These are phyloP conservation scores for Acrossocheilus fasciatus DNA, from an alignment of 2,797 vertebrate genomes.

Conservation along the genomic window DNA sequence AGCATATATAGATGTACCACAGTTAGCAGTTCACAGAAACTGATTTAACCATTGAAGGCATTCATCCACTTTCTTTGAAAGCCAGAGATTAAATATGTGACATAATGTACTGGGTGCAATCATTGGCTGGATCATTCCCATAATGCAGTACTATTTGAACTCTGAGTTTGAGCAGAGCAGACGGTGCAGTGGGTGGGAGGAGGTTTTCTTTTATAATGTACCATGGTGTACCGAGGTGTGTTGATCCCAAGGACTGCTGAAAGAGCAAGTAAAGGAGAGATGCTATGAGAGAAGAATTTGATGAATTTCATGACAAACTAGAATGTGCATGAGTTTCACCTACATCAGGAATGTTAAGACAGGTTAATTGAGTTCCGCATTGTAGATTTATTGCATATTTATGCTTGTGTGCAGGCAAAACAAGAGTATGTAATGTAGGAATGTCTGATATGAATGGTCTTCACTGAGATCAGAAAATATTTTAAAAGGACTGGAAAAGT, in stretches of 20 bases:
- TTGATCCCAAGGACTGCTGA: not conserved
- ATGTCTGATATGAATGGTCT: not conserved
- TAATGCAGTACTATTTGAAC: not conserved
- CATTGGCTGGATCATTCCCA: not conserved
- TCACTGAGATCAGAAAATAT: not conserved
- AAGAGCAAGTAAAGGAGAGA: not conserved
- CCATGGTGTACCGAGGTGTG: not conserved
- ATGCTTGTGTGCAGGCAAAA: not conserved
- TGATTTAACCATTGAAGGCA: not conserved
- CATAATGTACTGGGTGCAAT: not conserved
- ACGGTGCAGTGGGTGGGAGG: not conserved
- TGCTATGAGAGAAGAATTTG: not conserved
- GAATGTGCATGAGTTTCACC: not conserved
- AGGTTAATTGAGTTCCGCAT: not conserved
- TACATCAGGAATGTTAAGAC: not conserved
- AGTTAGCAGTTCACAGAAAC: not conserved
- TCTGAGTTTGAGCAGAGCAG: not conserved
- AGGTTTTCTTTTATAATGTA: not conserved
- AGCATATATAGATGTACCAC: not conserved
- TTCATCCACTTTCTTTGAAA: slow-evolving; percentile 1
- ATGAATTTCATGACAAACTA: not conserved
- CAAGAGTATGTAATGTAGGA: not conserved
- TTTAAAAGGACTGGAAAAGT: not conserved
- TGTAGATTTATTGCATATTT: not conserved
- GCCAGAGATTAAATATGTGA: slow-evolving; percentile 2